Evolutionary conservation across 2,888 invertebrate genomes (phyloP).

Genomic region (Drosophila algonquin): DNA sequence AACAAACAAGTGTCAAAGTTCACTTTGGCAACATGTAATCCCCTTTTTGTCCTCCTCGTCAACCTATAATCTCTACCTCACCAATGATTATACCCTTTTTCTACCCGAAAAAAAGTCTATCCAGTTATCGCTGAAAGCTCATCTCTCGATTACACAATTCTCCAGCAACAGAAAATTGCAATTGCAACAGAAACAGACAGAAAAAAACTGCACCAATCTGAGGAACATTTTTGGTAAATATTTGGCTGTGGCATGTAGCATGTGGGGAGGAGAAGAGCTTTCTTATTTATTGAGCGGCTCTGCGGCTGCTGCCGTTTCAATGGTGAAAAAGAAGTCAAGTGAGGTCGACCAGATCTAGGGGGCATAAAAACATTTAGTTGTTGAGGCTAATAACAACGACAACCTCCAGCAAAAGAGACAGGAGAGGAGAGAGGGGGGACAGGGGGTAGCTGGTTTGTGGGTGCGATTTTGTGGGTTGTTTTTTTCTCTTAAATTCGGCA

Average conservation of each 20-base stretch:
- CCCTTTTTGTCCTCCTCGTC: conserved; percentile 13
- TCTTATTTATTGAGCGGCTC: conserved; percentile 60
- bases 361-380: conserved; percentile 53
- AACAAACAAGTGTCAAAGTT: conserved; percentile 8
- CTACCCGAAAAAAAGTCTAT: not conserved
- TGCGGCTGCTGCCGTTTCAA: conserved; percentile 49
- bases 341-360: conserved; percentile 62
- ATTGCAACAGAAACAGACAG: conserved; percentile 2
- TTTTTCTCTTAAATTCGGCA: conserved; percentile 37
- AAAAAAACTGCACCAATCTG: conserved; percentile 6
- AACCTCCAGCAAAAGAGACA: conserved; percentile 58
- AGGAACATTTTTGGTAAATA: conserved; percentile 56
- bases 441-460: conserved; percentile 31
- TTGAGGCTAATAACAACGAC: conserved; percentile 63
- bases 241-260: conserved; percentile 42
- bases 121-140: conserved; percentile 41
- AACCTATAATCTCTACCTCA: conserved; percentile 31
- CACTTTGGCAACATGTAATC: not conserved
- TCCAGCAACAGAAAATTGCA: conserved; percentile 26
- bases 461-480: conserved; percentile 45
- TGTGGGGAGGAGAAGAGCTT: conserved; percentile 50
- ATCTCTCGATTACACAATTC: conserved; percentile 63
- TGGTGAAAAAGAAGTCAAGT: conserved; percentile 76
- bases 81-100: conserved; percentile 26
- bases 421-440: not conserved